Conservation (phyloP, 1,140 invertebrate genomes). For the Drosophila mojavensis region DNA sequence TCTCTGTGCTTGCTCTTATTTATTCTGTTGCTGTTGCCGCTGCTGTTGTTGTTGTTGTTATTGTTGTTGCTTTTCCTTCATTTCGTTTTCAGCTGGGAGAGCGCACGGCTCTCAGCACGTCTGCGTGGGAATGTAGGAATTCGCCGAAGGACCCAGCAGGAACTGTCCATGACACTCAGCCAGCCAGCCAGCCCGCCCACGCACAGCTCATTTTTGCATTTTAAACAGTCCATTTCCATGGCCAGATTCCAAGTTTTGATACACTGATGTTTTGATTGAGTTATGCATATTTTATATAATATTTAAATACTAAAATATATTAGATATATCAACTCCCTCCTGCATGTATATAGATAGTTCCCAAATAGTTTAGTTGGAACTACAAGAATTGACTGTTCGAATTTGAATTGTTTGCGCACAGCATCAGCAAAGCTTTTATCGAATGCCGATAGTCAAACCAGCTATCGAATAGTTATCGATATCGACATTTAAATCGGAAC, state of each 20-base stretch:
- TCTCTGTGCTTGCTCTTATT: constrained; percentile 1
- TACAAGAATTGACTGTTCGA: neutral
- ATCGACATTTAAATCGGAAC: neutral
- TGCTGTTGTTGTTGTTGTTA: neutral
- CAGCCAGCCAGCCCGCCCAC: neutral
- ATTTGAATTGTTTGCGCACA: neutral
- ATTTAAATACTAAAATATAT: too few relatives aligned
- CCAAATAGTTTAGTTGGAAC: neutral
- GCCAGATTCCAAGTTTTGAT: neutral
- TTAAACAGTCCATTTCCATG: neutral
- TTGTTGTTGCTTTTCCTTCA: neutral
- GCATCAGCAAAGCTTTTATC: neutral
- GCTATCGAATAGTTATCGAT: neutral
- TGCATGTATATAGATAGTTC: too few relatives aligned
- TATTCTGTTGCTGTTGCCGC: neutral
- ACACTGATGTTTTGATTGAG: too few relatives aligned
- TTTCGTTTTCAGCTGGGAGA: constrained; percentile 5
- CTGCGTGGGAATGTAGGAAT: constrained; percentile 40
- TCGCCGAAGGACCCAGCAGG: constrained; percentile 25
- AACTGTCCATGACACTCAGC: constrained; percentile 9
- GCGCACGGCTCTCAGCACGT: constrained; percentile 25
- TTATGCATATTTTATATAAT: too few relatives aligned
- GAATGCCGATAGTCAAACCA: neutral
- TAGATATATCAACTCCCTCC: too few relatives aligned
- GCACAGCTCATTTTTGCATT: constrained; percentile 10